Percentiles rank a stretch among this genome's conserved stretches.
Conservation (phyloP, 2,113 vertebrate species). For the Saimiri boliviensis region DNA sequence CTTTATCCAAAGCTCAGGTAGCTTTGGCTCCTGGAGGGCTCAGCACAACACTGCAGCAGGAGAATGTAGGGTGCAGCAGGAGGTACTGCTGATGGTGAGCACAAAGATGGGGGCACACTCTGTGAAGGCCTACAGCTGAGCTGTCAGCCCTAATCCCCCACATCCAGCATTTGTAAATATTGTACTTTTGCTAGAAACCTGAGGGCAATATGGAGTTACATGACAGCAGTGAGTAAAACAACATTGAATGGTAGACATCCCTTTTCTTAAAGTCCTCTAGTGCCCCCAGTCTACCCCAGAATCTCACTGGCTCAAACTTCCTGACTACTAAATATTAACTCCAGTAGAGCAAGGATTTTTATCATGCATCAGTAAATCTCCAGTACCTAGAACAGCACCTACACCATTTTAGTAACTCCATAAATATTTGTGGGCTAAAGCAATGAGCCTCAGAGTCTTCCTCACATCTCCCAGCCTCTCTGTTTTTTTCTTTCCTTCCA, state of each 20-base stretch:
- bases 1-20: background rate
- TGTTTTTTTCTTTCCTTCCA: background rate
- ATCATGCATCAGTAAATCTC: background rate
- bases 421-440: background rate
- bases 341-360: background rate
- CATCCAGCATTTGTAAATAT: background rate
- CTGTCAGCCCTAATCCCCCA: background rate
- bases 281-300: background rate
- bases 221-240: background rate
- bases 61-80: fast-evolving
- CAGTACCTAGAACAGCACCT: background rate
- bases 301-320: background rate
- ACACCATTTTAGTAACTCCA: background rate
- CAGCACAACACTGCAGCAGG: no score
- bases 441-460: background rate
- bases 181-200: background rate
- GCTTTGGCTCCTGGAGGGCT: background rate
- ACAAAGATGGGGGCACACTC: background rate
- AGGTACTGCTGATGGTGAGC: fast-evolving
- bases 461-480: background rate
- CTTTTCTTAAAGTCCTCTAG: background rate
- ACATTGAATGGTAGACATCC: background rate
- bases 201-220: background rate
- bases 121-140: background rate
- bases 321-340: background rate